A percentile compares a stretch with the other conserved stretches of the same genome.
Evolutionary conservation across 1,140 invertebrate species (phyloP).

Genomic region (Saccostrea echinata): DNA sequence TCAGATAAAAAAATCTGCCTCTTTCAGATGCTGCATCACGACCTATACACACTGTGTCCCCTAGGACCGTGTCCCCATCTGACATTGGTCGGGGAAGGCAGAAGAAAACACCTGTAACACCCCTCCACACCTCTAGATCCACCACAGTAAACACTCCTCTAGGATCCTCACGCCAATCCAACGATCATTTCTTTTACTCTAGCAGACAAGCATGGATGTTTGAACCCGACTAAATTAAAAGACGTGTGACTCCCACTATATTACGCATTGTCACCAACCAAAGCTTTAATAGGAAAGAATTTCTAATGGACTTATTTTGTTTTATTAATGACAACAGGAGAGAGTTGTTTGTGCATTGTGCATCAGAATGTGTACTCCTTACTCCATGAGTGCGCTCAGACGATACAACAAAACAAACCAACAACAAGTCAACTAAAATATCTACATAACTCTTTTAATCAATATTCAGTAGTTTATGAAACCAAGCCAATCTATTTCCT

Average conservation of each 20-base stretch:
- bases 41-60: neutral
- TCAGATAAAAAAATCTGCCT: neutral
- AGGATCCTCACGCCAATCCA: neutral
- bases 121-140: neutral
- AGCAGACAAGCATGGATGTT: conserved; percentile 25
- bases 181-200: conserved; percentile 27
- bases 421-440: neutral
- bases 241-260: neutral
- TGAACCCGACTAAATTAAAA: neutral
- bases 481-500: neutral
- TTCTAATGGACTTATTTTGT: neutral
- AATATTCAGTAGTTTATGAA: conserved; percentile 13
- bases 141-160: neutral
- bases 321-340: neutral
- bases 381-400: neutral
- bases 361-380: neutral
- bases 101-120: neutral
- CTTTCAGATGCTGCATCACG: neutral
- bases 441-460: conserved; percentile 29
- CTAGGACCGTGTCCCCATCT: neutral
- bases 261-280: neutral
- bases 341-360: neutral
- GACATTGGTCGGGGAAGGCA: neutral
- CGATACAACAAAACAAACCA: neutral
- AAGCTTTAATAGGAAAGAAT: neutral